phyloP scores from a whole-genome alignment of 2,113 vertebrate species.

The Phyllostomus hastatus region DNA sequence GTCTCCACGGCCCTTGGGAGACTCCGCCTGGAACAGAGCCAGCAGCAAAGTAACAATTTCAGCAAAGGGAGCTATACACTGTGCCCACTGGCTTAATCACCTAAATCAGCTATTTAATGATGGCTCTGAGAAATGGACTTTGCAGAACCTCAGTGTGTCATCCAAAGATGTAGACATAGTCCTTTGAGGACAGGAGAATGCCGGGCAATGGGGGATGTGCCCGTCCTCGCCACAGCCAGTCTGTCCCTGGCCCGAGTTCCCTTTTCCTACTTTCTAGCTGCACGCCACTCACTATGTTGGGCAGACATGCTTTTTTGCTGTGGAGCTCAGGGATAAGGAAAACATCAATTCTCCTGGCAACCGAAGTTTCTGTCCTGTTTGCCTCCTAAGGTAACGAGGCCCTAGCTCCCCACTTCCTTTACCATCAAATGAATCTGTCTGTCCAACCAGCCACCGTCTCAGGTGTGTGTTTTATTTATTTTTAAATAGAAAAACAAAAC shows the following conservation, averaged over 20 bases:
- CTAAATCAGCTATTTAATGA: neutral
- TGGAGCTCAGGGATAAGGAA: neutral
- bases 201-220: neutral
- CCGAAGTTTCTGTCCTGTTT: neutral
- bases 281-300: accelerated
- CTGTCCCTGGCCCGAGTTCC: neutral
- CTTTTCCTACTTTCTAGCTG: neutral
- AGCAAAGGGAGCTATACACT: neutral
- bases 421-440: neutral
- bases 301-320: neutral
- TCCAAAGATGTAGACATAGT: neutral
- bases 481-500: neutral
- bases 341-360: neutral
- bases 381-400: too few species aligned
- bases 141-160: too few species aligned
- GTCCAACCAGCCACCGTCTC: neutral
- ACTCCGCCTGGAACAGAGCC: neutral
- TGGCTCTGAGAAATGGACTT: neutral
- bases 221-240: neutral
- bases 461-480: neutral
- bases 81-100: neutral
- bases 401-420: neutral
- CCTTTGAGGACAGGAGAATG: neutral
- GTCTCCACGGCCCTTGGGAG: neutral
- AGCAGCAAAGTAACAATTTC: neutral